A percentile compares a stretch with the other conserved stretches of the same genome.
Conservation (phyloP, 2,113 vertebrate genomes). For the Edolisoma coerulescens region DNA sequence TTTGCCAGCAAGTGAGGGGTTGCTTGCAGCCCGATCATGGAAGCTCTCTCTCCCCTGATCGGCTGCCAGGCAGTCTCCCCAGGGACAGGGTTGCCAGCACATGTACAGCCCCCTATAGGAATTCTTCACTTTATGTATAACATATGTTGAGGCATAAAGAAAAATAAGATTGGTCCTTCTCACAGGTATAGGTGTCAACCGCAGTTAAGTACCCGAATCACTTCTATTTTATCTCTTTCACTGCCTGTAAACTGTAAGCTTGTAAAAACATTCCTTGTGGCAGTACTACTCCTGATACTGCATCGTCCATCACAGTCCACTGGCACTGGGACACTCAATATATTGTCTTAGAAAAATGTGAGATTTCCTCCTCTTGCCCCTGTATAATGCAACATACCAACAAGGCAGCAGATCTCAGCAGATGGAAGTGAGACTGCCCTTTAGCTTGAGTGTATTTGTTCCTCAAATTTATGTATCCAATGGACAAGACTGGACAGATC, state of each 20-base stretch:
- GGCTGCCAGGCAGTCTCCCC: background rate
- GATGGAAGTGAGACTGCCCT: background rate
- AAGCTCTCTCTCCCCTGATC: background rate
- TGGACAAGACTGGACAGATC: background rate
- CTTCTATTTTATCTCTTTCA: background rate
- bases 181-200: background rate
- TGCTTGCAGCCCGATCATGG: background rate
- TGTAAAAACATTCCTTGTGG: background rate
- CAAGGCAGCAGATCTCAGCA: background rate
- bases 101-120: background rate
- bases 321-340: background rate
- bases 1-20: background rate
- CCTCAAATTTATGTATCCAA: background rate
- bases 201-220: background rate
- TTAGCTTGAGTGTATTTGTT: background rate
- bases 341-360: background rate
- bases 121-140: background rate
- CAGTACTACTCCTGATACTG: background rate
- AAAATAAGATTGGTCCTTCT: background rate
- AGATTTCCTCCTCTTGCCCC: background rate
- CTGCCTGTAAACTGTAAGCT: background rate
- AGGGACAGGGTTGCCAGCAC: background rate
- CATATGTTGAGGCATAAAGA: background rate
- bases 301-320: background rate
- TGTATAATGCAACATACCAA: background rate